Evolutionary conservation across 2,113 vertebrate species (phyloP).

Genomic region (Corapipo altera): DNA sequence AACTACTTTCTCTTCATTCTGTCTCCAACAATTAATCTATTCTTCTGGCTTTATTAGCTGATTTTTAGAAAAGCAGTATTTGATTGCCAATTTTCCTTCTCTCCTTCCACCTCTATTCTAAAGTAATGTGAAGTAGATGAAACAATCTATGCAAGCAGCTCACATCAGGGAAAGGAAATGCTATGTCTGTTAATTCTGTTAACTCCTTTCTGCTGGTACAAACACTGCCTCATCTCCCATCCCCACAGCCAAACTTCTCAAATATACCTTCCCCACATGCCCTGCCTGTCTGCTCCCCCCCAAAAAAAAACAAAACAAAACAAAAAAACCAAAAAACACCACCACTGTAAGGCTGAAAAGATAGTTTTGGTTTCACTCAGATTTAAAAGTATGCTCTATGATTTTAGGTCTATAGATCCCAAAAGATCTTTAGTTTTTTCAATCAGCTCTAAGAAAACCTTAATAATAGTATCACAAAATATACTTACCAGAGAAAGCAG

Average conservation of each 20-base stretch:
- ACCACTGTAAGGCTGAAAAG: not conserved
- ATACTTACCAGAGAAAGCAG: conserved; percentile 14
- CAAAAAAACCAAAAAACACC: no score
- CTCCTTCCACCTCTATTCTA: not conserved
- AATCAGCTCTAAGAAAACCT: not conserved
- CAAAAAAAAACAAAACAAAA: not conserved
- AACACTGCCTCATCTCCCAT: not conserved
- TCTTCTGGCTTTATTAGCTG: not conserved
- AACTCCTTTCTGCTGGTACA: not conserved
- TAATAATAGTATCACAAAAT: not conserved
- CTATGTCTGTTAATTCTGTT: not conserved
- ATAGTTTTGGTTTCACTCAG: not conserved
- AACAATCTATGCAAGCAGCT: not conserved
- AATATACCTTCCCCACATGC: not conserved
- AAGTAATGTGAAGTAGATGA: not conserved
- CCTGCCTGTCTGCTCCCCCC: no score
- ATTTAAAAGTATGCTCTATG: not conserved
- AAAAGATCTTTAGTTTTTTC: not conserved
- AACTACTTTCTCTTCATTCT: not conserved
- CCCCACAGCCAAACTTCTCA: not conserved
- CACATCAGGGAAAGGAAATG: not conserved
- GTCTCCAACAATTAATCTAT: not conserved
- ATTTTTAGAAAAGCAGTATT: conserved; percentile 17
- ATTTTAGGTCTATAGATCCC: not conserved
- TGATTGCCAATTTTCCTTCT: not conserved